These are phyloP conservation scores for Tiliacea aurago DNA, from an alignment of 2,888 invertebrate species.

Conservation along the genomic window DNA sequence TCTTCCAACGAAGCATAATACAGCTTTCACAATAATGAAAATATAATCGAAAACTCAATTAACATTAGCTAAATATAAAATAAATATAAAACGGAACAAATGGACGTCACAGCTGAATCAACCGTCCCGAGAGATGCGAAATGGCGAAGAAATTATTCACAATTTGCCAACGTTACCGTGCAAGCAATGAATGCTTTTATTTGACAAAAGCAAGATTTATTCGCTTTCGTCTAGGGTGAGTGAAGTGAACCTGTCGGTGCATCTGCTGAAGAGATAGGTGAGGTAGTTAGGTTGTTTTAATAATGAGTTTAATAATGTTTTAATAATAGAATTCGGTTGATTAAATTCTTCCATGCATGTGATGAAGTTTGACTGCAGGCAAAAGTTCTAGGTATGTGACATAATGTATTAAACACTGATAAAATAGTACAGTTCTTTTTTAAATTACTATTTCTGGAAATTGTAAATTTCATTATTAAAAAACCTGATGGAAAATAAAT, in stretches of 20 bases:
- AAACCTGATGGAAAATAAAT: background rate
- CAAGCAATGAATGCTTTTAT: constrained; percentile 54
- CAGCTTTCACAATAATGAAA: too few relatives aligned
- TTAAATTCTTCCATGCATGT: constrained; percentile 32
- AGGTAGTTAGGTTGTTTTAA: background rate
- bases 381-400: background rate
- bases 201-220: constrained; percentile 57
- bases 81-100: constrained; percentile 42
- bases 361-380: background rate
- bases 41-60: constrained; percentile 37
- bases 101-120: constrained; percentile 51
- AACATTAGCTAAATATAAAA: constrained; percentile 45
- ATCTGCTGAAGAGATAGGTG: constrained; percentile 3
- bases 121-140: constrained; percentile 33
- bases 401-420: too few relatives aligned
- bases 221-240: constrained; percentile 35
- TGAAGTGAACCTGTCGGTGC: constrained; percentile 12
- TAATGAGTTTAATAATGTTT: too few relatives aligned
- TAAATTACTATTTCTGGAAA: too few relatives aligned
- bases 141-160: constrained; percentile 56
- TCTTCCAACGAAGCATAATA: too few relatives aligned
- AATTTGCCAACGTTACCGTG: constrained; percentile 54
- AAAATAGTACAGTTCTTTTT: background rate
- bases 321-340: background rate
- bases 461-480: background rate